Base-by-base conservation (phyloP, 92 coral and sea anemone genomes). In the Phenganax subtilis region DNA sequence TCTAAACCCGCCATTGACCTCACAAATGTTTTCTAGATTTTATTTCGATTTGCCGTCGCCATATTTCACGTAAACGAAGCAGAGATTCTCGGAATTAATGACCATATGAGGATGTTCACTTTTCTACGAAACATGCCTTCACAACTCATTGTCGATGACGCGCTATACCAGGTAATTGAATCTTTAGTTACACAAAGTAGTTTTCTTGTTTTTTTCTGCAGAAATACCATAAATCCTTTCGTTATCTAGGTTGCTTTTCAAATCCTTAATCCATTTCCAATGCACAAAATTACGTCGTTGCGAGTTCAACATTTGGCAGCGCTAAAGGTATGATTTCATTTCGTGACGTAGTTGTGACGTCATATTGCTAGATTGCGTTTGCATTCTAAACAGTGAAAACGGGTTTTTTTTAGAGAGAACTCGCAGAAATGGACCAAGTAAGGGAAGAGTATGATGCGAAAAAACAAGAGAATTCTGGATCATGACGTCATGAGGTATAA, bases 91-190 rank as follows among this genome's bases (percentile, higher is more conserved):
- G 89, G 90, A 87, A 81, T 89, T 54, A 81, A 83, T 5, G 98
- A 93, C 51, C 86, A 92, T 73, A 90, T 90, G 88, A 84, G 89
- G 47, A 87, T 91, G 55, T 91, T 91, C 80, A 92, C 89, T 80
- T 93, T 86, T 89, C 90, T 93, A 86, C 87, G 98, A 80, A 96
- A 93, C 64, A 91, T 93, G 90, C 98, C 97, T 1, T 96, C 92
- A 30, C 86, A 88, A 84, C 81, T 93, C 28, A 86, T 87, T 0
- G 90, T 90, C 65, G 91, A 90, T 2, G 86, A 93, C 80, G 84
- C 60, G 51, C 72, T 93, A 30, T 78, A 80, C 29, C 97, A 91
- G 91, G 96, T 91, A 73, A 28, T 0, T 37, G 0, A 37, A 5
- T 37, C 47, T 37, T 37, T 5, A 37, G 5, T 2, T 37, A 37